phyloP scores from a whole-genome alignment of 2,113 vertebrate genomes.

The Hystrix brachyura region DNA sequence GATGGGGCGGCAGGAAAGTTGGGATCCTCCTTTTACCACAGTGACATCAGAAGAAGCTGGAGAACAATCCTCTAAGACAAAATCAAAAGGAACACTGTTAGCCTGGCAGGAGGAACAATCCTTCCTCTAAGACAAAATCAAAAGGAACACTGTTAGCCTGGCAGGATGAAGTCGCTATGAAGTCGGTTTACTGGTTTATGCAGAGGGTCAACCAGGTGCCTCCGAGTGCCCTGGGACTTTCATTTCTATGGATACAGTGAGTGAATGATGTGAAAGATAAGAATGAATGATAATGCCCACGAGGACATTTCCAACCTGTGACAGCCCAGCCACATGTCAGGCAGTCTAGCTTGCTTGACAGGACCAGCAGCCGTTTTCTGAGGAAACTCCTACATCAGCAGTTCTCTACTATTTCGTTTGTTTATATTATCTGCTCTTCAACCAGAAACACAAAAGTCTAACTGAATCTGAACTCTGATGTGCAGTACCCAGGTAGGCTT shows the following conservation, averaged over 20 bases:
- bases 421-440: not conserved
- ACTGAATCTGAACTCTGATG: not conserved
- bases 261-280: not conserved
- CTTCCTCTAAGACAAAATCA: no score
- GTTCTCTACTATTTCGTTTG: not conserved
- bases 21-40: not conserved
- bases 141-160: not conserved
- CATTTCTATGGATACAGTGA: not conserved
- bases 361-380: not conserved
- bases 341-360: not conserved
- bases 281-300: not conserved
- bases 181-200: constrained; percentile 8
- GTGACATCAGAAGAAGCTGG: constrained; percentile 46
- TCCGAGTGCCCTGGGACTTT: not conserved
- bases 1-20: not conserved
- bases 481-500: not conserved
- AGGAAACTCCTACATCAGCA: constrained; percentile 53
- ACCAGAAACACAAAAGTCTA: constrained; percentile 31
- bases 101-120: not conserved
- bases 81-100: constrained; percentile 40
- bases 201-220: not conserved
- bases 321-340: not conserved
- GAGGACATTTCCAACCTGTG: not conserved
- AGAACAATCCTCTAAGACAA: not conserved
- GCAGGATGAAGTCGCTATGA: not conserved